Base-by-base conservation (phyloP, 2,113 vertebrate genomes). In the Oncorhynchus mykiss region DNA sequence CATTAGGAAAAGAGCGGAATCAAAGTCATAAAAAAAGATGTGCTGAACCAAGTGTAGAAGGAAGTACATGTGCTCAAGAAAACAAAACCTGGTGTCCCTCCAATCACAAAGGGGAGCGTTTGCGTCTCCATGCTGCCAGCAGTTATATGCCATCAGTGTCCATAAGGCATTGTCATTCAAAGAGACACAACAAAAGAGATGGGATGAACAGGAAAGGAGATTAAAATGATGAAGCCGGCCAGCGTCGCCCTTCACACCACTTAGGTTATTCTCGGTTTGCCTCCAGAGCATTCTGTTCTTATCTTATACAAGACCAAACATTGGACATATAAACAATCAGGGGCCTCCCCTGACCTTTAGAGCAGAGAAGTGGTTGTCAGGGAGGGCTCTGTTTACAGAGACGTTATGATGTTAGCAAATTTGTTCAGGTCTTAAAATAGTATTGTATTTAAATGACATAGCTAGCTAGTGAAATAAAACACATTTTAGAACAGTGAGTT, bases 311-410 rank as follows among this genome's bases (percentile, higher is more conserved):
- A 64, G 34, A 49, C 75, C 27, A 39, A 57, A 48, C 57, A 20
- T 4, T 31, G 66, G 3, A 62, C 39, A 59, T 59, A 71, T 59
- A 71, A 71, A 77, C 75, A 45, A 76, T 76, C 54, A 60, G 12
- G 9, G 48, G 24, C 45, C 39, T 59, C 6, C 24, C 24, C 31
- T 68, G 65, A 67, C 29, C 51, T 62, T 9, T 4, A 60, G 45
- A 27, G 51, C 31, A 12, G 22, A 57, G 6, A 20, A 59, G 18
- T 3, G 27, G 31, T 39, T 11, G 9, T 9, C 11, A 45, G 39
- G 9, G 8, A 45, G 39, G 39, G 39, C 9, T 39, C 39, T 11
- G 39, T 45, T 45, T 45, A 45, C 39, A 45, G 34, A 39, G 39
- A 45, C 2, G 11, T 34, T 34, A 11, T 45, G 51, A 11, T 45